Base-by-base conservation (phyloP, 2,888 invertebrate genomes). In the Mythimna impura region DNA sequence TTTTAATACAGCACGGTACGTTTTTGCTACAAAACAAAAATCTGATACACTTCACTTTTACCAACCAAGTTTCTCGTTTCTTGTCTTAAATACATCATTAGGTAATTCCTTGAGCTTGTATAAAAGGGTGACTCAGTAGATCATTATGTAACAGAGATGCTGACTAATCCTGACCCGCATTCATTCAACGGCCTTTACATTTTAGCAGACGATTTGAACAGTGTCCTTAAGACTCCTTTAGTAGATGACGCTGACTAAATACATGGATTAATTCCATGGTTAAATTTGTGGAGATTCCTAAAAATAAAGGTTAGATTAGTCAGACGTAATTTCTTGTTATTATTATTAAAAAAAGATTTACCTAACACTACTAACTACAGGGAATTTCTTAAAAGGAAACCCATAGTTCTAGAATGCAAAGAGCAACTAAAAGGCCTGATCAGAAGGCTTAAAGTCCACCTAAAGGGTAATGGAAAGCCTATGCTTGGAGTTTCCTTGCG, bases 111-210 rank as follows among this genome's bases (percentile, higher is more conserved):
- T n/a, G 4, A 67, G 50, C 9, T 57, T 47, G 6, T 71, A 20
- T 34, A 50, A 55, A 54, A 61, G 17, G 71, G 54, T 82, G 82
- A 80, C 67, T 76, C 62, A 58, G 47, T 17, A 58, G 52, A 34
- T 34, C 57, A 81, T 75, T 75, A 76, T 40, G 66, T 20, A 57
- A 71, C 14, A 14, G n/a, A 60, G 40, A n/a, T 54, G 82, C 82
- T 82, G 82, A 78, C 65, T 78, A 78, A 80, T 66, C 47, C 62
- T 69, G 68, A 80, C 78, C 67, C 14, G 68, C 40, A 77, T 82
- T 77, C 20, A 36, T 50, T 22, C 17, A 22, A 54, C 22, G 47
- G 58, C 71, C 78, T 68, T 76, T 34, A 61, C 66, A 55, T 58
- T 22, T 71, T 61, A 65, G 55, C 22, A 52, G 58, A n/a, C n/a